Evolutionary conservation across 2,797 vertebrate species (phyloP).

Genomic region (Crypturellus tataupa): DNA sequence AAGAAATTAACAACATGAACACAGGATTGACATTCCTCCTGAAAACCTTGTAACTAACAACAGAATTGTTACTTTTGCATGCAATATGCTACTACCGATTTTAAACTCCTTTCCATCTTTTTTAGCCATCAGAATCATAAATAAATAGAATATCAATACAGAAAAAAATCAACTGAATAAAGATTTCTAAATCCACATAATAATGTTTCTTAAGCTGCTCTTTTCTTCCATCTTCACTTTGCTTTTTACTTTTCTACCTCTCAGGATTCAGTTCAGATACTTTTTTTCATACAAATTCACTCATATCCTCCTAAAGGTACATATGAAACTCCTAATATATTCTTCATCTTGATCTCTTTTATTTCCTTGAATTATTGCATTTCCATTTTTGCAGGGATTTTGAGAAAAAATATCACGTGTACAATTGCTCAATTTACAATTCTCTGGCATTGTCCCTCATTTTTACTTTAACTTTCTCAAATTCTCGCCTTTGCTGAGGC

Average conservation of each 20-base stretch:
- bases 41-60: not conserved
- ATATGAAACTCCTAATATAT: not conserved
- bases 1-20: not conserved
- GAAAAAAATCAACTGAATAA: not conserved
- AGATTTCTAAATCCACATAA: not conserved
- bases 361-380: not conserved
- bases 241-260: not conserved
- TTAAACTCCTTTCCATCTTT: not conserved
- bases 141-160: not conserved
- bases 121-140: not conserved
- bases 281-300: not conserved
- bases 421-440: not conserved
- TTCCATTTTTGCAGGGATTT: not conserved
- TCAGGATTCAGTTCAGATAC: not conserved
- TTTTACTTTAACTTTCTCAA: not conserved
- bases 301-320: not conserved
- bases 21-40: not conserved
- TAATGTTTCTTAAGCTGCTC: not conserved
- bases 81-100: accelerated
- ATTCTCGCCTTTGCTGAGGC: not conserved
- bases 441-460: not conserved
- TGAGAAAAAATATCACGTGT: not conserved
- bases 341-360: not conserved
- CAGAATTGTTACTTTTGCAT: not conserved
- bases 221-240: not conserved